These are phyloP conservation scores for Marmota monax DNA, from an alignment of 2,113 vertebrate species.

Conservation along the genomic window DNA sequence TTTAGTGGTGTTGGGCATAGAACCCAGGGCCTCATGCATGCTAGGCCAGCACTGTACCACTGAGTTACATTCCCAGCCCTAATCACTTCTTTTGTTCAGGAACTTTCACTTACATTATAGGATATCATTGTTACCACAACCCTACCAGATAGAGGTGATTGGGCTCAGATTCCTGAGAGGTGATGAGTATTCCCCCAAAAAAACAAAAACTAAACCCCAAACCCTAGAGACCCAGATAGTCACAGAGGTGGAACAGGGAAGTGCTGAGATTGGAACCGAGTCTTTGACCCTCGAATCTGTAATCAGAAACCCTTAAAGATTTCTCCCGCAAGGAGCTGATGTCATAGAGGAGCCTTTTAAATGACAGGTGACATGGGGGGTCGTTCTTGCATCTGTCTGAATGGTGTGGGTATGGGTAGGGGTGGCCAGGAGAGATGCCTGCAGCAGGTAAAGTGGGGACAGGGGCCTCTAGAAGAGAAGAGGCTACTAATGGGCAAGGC, in stretches of 20 bases:
- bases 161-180: too few relatives aligned
- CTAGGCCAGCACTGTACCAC: neutral
- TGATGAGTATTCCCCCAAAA: neutral
- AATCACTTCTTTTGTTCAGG: neutral
- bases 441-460: neutral
- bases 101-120: neutral
- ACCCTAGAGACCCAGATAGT: neutral
- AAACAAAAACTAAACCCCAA: neutral
- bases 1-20: neutral
- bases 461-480: neutral
- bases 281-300: neutral
- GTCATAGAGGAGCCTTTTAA: neutral
- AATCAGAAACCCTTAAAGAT: neutral
- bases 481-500: neutral
- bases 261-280: neutral
- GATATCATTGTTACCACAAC: neutral
- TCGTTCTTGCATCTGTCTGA: neutral
- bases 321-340: neutral
- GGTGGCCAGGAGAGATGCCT: neutral
- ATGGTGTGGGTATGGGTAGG: accelerated
- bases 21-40: neutral
- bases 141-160: neutral
- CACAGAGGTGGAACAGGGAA: neutral
- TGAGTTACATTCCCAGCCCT: neutral
- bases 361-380: neutral